A percentile compares a stretch with the other conserved stretches of the same genome.
phyloP scores from a whole-genome alignment of 2,888 invertebrate genomes.

The Leptinotarsa haldemani region DNA sequence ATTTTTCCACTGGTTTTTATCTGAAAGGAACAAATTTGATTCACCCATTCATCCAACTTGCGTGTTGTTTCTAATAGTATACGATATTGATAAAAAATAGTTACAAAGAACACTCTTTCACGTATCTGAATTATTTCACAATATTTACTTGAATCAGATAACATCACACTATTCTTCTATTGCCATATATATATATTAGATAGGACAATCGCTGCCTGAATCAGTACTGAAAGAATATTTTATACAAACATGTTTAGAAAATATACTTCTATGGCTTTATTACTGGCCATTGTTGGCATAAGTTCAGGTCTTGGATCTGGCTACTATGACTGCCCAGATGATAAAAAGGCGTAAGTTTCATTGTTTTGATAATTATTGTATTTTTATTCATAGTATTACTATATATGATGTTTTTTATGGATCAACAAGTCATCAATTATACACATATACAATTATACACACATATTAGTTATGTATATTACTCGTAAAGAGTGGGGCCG shows the following conservation, averaged over 20 bases:
- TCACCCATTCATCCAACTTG: too few species aligned
- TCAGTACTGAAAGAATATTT: not conserved
- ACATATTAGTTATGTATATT: too few species aligned
- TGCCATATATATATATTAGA: not conserved
- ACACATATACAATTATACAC: too few species aligned
- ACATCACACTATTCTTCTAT: not conserved
- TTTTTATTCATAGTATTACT: too few species aligned
- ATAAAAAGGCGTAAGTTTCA: not conserved
- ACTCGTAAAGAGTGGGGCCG: too few species aligned
- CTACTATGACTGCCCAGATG: not conserved
- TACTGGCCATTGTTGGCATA: slow-evolving; percentile 3
- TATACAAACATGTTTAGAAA: not conserved
- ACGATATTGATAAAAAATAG: too few species aligned
- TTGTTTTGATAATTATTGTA: not conserved
- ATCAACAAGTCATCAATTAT: too few species aligned
- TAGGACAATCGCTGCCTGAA: not conserved
- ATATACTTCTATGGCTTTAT: not conserved
- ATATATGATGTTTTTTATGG: too few species aligned
- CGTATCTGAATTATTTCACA: not conserved
- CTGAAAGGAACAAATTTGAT: too few species aligned
- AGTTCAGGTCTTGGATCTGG: not conserved
- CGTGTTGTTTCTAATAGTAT: too few species aligned
- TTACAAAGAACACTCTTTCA: too few species aligned
- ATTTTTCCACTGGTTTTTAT: too few species aligned
- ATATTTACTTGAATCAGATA: not conserved